A percentile compares a stretch with the other conserved stretches of the same genome.
phyloP scores from a whole-genome alignment of 1,140 invertebrate species.

The Ridgeia piscesae region DNA sequence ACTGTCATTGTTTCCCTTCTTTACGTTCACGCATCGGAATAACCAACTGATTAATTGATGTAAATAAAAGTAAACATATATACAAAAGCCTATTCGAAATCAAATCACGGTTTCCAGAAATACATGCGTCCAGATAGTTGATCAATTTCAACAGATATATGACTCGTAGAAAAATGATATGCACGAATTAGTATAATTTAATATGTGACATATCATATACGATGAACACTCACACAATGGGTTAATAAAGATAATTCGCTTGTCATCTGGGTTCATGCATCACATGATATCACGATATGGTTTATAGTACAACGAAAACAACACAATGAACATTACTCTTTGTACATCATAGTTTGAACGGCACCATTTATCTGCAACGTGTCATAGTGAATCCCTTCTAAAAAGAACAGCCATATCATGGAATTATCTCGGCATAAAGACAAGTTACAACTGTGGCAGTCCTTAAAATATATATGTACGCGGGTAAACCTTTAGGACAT shows the following conservation, averaged over 20 bases:
- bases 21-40: neutral
- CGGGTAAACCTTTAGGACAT: neutral
- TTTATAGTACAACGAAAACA: neutral
- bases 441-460: neutral
- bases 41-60: neutral
- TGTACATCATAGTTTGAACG: neutral
- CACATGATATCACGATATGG: neutral
- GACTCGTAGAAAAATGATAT: neutral
- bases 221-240: neutral
- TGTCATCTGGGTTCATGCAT: neutral
- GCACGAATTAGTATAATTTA: neutral
- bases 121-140: neutral
- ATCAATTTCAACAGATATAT: neutral
- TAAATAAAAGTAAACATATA: neutral
- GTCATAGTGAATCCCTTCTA: neutral
- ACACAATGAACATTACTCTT: neutral
- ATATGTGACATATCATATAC: neutral
- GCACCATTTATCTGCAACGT: neutral
- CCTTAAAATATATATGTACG: neutral
- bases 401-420: neutral
- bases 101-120: too few relatives aligned
- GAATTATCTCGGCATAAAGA: neutral
- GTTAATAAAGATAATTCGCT: neutral
- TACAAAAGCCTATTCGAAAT: too few relatives aligned
- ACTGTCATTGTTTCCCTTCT: neutral